These are phyloP conservation scores for Coelopa pilipes DNA, from an alignment of 2,888 invertebrate species.

Conservation along the genomic window DNA sequence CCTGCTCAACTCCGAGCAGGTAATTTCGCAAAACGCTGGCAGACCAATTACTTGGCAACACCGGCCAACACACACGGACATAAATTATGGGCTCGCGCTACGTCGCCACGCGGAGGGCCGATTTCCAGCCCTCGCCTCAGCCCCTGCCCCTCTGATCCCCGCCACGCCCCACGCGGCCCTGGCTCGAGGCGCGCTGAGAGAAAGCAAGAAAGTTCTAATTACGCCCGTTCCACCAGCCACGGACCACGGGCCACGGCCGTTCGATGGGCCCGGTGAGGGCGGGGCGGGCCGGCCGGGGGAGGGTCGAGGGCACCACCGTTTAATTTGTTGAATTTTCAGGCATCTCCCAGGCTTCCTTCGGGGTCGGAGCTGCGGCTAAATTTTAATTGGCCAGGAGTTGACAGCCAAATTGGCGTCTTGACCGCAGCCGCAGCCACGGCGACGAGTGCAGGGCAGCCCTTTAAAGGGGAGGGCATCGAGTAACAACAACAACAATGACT, in stretches of 20 bases:
- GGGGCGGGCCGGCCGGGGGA: not conserved
- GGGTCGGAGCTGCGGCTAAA: constrained; percentile 35
- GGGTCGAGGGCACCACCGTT: constrained; percentile 2
- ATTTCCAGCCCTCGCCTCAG: no score
- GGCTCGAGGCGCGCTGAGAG: no score
- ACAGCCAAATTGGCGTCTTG: constrained; percentile 45
- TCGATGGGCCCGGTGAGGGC: not conserved
- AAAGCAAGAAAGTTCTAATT: not conserved
- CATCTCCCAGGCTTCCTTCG: not conserved
- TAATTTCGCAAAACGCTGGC: no score
- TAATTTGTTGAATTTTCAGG: constrained; percentile 18
- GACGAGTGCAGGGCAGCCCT: not conserved
- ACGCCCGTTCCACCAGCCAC: not conserved
- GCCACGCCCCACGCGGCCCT: no score
- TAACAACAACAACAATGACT: constrained; percentile 5
- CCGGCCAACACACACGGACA: no score
- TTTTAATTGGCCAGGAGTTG: constrained; percentile 49
- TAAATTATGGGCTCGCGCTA: no score
- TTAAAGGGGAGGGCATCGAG: not conserved
- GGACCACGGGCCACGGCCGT: not conserved
- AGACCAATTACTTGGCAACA: no score
- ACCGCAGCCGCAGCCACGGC: constrained; percentile 4
- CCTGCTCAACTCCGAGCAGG: no score
- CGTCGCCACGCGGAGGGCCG: no score
- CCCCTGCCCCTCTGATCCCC: no score